Evolutionary conservation across 30 jellyfish, hydroid and myxozoan genomes (phyloP).

Genomic region (Aurelia sp.): DNA sequence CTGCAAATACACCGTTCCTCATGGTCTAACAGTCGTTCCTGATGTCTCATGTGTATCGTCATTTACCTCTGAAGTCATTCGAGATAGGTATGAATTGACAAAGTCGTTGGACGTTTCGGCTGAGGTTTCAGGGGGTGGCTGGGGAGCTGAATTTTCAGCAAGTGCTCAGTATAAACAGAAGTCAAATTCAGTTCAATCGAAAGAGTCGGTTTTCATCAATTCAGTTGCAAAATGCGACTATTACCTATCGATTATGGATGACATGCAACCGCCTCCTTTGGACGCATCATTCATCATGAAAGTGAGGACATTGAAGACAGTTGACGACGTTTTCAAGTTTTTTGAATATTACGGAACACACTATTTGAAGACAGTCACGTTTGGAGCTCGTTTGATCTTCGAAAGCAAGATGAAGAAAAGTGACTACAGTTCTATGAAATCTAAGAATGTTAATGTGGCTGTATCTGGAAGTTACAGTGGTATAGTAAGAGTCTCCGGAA

Average conservation of each 20-base stretch:
- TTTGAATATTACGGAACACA: slow-evolving; percentile 74
- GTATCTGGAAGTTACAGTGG: slow-evolving; percentile 61
- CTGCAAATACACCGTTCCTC: slow-evolving; percentile 61
- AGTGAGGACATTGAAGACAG: slow-evolving; percentile 8
- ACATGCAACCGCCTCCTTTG: slow-evolving; percentile 57
- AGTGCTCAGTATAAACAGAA: slow-evolving; percentile 54
- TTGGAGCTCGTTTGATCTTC: slow-evolving; percentile 72
- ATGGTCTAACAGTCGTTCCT: slow-evolving; percentile 66
- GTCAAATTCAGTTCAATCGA: slow-evolving; percentile 42
- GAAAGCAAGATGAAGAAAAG: slow-evolving; percentile 60
- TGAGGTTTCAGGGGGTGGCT: slow-evolving; percentile 69
- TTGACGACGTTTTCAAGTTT: slow-evolving; percentile 38
- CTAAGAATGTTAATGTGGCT: slow-evolving; percentile 9
- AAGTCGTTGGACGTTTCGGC: slow-evolving; percentile 49
- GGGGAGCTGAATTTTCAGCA: slow-evolving; percentile 74
- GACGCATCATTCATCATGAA: slow-evolving; percentile 30
- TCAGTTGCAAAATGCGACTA: slow-evolving; percentile 72
- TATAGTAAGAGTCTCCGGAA: slow-evolving; percentile 35
- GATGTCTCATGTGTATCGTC: slow-evolving; percentile 82
- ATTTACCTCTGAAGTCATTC: slow-evolving; percentile 50
- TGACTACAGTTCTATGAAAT: neutral
- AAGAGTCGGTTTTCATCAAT: slow-evolving; percentile 51
- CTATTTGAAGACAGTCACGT: slow-evolving; percentile 40
- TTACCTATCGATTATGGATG: slow-evolving; percentile 64
- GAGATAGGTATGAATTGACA: slow-evolving; percentile 39